Evolutionary conservation across 1,140 invertebrate genomes (phyloP).

Genomic region (Portunus trituberculatus): DNA sequence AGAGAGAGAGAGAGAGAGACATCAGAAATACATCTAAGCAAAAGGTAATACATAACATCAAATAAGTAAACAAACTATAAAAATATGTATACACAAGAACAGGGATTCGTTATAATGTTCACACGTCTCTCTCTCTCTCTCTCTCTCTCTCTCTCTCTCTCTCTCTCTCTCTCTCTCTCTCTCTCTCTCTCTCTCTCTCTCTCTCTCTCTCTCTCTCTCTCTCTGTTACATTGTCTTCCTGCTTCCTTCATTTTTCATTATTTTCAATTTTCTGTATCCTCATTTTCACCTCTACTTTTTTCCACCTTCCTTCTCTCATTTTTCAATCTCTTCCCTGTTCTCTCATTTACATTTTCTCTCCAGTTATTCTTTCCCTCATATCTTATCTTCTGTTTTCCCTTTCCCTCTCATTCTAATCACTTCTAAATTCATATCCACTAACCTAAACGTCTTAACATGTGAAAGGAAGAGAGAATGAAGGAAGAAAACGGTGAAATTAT

Average conservation of each 20-base stretch:
- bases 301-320: neutral
- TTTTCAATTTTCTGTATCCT: neutral
- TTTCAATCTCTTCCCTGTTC: neutral
- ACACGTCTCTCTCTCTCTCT: neutral
- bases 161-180: slow-evolving; percentile 4
- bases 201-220: slow-evolving; percentile 46
- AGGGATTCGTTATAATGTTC: no score
- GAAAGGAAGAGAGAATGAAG: neutral
- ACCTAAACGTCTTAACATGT: no score
- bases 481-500: neutral
- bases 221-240: slow-evolving; percentile 12
- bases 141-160: slow-evolving; percentile 24
- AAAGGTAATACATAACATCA: no score
- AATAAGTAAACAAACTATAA: no score
- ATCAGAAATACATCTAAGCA: no score
- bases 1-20: no score
- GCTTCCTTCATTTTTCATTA: neutral
- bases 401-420: neutral
- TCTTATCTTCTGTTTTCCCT: neutral
- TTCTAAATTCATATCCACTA: neutral
- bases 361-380: neutral
- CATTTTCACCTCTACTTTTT: neutral
- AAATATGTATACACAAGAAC: no score
- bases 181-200: slow-evolving; percentile 38
- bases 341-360: neutral